Base-by-base conservation (phyloP, 30 jellyfish, hydroid and myxozoan genomes). In the Turritopsis rubra region DNA sequence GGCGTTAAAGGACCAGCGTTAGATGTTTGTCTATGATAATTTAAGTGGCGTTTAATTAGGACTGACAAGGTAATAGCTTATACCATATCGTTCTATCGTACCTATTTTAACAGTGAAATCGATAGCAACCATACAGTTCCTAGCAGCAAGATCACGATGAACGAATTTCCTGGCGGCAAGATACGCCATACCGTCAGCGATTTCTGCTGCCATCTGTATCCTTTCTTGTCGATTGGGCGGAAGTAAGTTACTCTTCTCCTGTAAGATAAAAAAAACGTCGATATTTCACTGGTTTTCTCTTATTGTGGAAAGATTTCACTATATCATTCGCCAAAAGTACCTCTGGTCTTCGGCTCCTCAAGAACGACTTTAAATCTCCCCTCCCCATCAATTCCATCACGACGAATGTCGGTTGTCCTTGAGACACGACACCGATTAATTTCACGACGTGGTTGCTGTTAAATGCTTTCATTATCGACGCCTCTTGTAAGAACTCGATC, bases 141-240 rank as follows among this genome's bases (percentile, higher is more conserved):
- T 74, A 25, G 99, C 99, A 28, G 99, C 99, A 52, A 93, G 81
- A 79, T 93, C 99, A 60, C 99, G 96, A 60, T 93, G 99, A 25
- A 93, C 97, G 78, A 88, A 93, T 65, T 93, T 88, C 23, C 96
- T 85, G 9, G 99, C 91, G 16, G 99, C 99, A 24, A 93, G 89
- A 81, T 93, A 93, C 71, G 99, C 90, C 99, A 93, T 93, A 52
- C 99, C 99, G 74, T 93, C 99, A 21, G 99, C 99, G 26, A 93
- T 93, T 80, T 93, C 99, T 7, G 99, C 99, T 26, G 96, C 91
- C 96, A 93, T 93, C 60, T 93, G 99, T 21, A 87, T 85, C 16
- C 72, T 52, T 72, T 93, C 99, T 8, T 88, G 96, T 1, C 81
- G 96, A 52, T 68, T 75, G 21, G 96, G 99, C 7, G 99, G 97